Conservation (phyloP, 2,797 vertebrate genomes). For the Pseudochirops corinnae region DNA sequence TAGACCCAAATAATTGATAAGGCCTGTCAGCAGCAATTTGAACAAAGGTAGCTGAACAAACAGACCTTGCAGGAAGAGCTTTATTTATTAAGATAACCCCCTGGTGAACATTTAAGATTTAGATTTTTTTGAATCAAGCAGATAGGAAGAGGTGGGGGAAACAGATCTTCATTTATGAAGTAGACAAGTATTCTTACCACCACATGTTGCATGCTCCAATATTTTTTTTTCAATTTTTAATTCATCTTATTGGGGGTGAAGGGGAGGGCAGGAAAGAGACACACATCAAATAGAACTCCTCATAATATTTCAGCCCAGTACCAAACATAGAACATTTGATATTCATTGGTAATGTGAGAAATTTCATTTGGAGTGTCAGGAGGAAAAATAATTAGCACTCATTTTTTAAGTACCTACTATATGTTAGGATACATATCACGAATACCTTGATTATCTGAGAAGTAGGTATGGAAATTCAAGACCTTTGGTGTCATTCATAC, state of each 20-base stretch:
- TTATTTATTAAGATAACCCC: constrained; percentile 31
- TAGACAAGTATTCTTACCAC: rapidly evolving
- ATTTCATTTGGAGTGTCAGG: background rate
- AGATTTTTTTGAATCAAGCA: background rate
- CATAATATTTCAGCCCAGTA: background rate
- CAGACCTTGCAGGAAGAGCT: rapidly evolving
- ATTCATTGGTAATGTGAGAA: background rate
- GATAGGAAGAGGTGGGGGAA: background rate
- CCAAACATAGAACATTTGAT: background rate
- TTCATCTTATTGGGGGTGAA: background rate
- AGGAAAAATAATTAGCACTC: background rate
- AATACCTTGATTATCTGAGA: background rate
- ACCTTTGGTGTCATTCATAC: background rate
- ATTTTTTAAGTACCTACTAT: background rate
- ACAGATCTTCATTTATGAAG: too few relatives aligned
- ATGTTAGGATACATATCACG: background rate
- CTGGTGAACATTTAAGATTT: rapidly evolving
- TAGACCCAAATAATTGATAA: background rate
- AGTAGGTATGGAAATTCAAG: background rate
- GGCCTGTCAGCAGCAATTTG: constrained; percentile 3
- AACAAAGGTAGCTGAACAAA: background rate
- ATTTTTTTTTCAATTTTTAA: background rate
- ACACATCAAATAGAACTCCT: background rate
- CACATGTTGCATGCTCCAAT: background rate
- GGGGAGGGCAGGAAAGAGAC: background rate